These are phyloP conservation scores for Agrypnia vestita DNA, from an alignment of 1,140 invertebrate species.

Conservation along the genomic window DNA sequence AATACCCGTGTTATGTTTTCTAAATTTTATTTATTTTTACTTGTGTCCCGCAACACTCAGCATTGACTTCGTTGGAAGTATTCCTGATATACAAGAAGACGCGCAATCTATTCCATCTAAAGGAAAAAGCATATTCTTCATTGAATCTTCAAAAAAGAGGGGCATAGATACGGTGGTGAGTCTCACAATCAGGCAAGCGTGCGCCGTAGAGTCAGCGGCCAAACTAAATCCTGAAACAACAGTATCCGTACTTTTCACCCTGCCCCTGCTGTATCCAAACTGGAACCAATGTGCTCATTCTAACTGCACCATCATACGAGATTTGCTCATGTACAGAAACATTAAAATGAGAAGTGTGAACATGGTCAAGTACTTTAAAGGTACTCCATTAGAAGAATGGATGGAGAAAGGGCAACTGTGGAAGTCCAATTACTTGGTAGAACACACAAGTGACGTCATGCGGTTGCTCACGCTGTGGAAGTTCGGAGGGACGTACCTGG, in stretches of 20 bases:
- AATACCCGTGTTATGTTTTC: too few relatives aligned
- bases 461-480: constrained; percentile 75
- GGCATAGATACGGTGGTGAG: neutral
- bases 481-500: constrained; percentile 77
- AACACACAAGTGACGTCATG: constrained; percentile 73
- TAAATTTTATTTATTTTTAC: too few relatives aligned
- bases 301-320: constrained; percentile 59
- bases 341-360: constrained; percentile 64
- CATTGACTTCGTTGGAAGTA: too few relatives aligned
- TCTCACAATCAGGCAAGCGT: constrained; percentile 73
- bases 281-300: neutral
- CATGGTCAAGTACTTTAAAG: constrained; percentile 65
- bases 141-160: constrained; percentile 72
- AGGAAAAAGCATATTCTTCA: constrained; percentile 72
- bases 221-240: constrained; percentile 70
- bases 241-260: constrained; percentile 71
- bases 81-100: too few relatives aligned
- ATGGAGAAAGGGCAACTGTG: constrained; percentile 65
- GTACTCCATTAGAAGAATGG: constrained; percentile 73
- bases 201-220: constrained; percentile 76
- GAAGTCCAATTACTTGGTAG: constrained; percentile 69
- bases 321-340: constrained; percentile 67
- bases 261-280: constrained; percentile 56
- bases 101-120: too few relatives aligned
- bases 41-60: too few relatives aligned